Base-by-base conservation (phyloP, 2,797 vertebrate species). In the Pipistrellus nathusii region DNA sequence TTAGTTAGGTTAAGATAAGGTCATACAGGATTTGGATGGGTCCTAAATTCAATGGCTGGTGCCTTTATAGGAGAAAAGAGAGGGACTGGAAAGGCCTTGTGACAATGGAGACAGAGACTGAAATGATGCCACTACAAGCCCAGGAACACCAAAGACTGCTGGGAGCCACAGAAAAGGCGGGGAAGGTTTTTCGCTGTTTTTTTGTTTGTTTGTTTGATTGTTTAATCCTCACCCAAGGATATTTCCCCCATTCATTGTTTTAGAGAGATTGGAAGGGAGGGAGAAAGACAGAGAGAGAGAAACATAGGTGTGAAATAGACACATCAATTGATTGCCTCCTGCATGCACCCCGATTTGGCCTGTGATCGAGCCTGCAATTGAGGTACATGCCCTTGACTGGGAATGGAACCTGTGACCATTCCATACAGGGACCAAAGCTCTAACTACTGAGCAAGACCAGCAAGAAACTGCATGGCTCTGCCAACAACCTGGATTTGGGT, bases 1-100 rank as follows among this genome's bases (percentile, higher is more conserved):
- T 59, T 78, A 64, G 32, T 64, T 62, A 83, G 77, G 18, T n/a
- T 71, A 88, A 85, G 59, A 73, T 32, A 77, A 88, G 17, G 5
- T 57, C 44, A 77, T 30, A 11, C 7, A 51, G 38, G 44, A 62
- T 88, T 81, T 73, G 6, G 13, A 17, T 55, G 41, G 23, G n/a
- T 3, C 64, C 35, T 41, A 18, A 59, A 32, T 64, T 48, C 69
- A 80, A 44, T 35, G 46, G 53, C 5, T 23, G 14, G n/a, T 48
- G 21, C 27, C 57, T 64, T 80, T 55, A 64, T 46, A 62, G 51
- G 44, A 81, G 2, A 44, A 88, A 69, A 78, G 17, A 41, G 20
- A 72, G 7, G 27, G 51, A 8, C 27, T 66, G 17, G 76, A 14
- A 44, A 48, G 18, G 32, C 8, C 14, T 38, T 17, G 48, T 30